phyloP scores from a whole-genome alignment of 2,888 invertebrate genomes.

The Helobdella robusta region DNA sequence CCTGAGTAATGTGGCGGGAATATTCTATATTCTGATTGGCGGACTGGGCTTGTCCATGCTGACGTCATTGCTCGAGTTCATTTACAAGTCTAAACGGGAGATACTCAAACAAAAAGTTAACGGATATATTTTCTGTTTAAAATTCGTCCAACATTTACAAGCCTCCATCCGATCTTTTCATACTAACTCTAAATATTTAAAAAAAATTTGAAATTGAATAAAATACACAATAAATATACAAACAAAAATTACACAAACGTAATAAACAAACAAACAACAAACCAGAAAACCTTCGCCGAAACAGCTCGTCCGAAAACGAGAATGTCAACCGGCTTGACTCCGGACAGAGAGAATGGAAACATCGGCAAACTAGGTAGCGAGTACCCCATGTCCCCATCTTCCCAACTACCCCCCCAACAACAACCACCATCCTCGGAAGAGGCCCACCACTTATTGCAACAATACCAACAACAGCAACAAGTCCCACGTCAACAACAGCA shows the following conservation, averaged over 20 bases:
- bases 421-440: no score
- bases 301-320: slow-evolving; percentile 16
- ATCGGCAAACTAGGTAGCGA: slow-evolving; percentile 9
- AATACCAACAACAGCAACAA: slow-evolving; percentile 10
- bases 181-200: no score
- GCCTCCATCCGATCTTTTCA: no score
- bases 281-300: slow-evolving; percentile 27
- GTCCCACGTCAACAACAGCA: neutral
- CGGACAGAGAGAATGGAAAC: slow-evolving; percentile 25
- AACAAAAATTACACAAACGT: no score
- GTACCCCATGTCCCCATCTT: slow-evolving; percentile 3
- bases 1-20: slow-evolving; percentile 93
- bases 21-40: slow-evolving; percentile 94
- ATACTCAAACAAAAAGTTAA: slow-evolving; percentile 42
- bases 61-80: slow-evolving; percentile 87
- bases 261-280: no score
- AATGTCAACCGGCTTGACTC: slow-evolving; percentile 19
- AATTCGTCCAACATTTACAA: no score
- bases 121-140: no score
- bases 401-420: neutral
- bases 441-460: neutral
- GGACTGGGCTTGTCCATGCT: slow-evolving; percentile 81
- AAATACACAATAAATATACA: no score
- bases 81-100: slow-evolving; percentile 63
- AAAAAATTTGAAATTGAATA: no score